Evolutionary conservation across 92 coral and sea anemone species (phyloP).

Genomic region (Ricordea florida): DNA sequence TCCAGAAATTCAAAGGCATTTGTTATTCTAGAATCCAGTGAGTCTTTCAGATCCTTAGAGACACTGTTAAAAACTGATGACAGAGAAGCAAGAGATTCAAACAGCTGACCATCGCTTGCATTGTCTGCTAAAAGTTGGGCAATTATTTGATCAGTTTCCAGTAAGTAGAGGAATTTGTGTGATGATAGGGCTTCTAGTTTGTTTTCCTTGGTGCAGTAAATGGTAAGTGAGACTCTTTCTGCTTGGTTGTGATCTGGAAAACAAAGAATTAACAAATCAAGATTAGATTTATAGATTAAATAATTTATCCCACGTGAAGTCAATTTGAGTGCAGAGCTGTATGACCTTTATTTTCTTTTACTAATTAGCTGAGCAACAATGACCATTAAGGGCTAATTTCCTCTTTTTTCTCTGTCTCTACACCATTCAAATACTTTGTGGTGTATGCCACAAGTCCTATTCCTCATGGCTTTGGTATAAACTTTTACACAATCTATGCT

Average conservation of each 20-base stretch:
- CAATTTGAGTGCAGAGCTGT: too few relatives aligned
- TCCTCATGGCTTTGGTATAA: too few relatives aligned
- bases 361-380: too few relatives aligned
- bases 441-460: too few relatives aligned
- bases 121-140: conserved; percentile 75
- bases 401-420: too few relatives aligned
- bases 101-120: conserved; percentile 56
- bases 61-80: conserved; percentile 57
- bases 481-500: too few relatives aligned
- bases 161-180: conserved; percentile 64
- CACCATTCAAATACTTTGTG: too few relatives aligned
- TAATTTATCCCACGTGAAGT: not conserved
- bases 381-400: too few relatives aligned
- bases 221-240: conserved; percentile 74
- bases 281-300: not conserved
- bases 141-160: conserved; percentile 77
- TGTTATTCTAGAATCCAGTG: conserved; percentile 73
- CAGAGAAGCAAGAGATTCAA: conserved; percentile 68
- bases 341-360: too few relatives aligned
- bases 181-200: conserved; percentile 68
- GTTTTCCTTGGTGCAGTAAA: conserved; percentile 65
- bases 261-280: not conserved
- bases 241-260: conserved; percentile 75
- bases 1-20: conserved; percentile 83
- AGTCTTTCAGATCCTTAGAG: conserved; percentile 64